Evolutionary conservation across 1,140 invertebrate genomes (phyloP), one percentile per base, ranked within the genome.

Genomic region (Mylabris phalerata): DNA sequence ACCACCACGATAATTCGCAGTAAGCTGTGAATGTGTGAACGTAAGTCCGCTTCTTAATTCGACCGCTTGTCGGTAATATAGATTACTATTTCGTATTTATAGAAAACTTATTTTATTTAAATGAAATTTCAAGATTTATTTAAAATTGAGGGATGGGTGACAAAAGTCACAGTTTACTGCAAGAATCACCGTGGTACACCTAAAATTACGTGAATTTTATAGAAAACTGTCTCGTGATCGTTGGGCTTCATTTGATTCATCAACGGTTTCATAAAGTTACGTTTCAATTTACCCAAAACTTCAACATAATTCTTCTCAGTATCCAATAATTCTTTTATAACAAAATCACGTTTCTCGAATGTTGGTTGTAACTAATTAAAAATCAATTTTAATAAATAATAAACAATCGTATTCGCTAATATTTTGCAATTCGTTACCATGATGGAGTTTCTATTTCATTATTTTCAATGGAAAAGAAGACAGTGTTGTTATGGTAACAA

Each of bases 301-400:
- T 96, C 92, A 13, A 97, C 86, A 73, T 98, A 99, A 77, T 98
- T 98, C 60, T 87, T 89, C 76, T 99, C 96, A 0, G 96, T 98
- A 75, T 98, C 94, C 9, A 98, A 82, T 3, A 99, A 78, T 75
- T 99, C 96, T 67, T 93, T 87, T 60, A 98, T 90, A 48, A 96
- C 95, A 73, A 95, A 95, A 76, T 98, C 95, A 57, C 94, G 79
- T 75, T 97, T 97, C 72, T 93, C 92, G 57, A 84, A 78, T 62
- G 85, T 84, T 60, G 82, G 77, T 26, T 62, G 57, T 50, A 63
- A 62, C 62, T 67, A 62, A 55, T 26, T 55, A 32, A 11, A 47
- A 26, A 11, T 9, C 19, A 51, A 41, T 11, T 42, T 48, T 19
- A 19, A 19, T 19, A 19, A 19, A 19, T 19, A 19, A 19, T 19